Evolutionary conservation across 2,113 vertebrate species (phyloP).

Genomic region (Ascaphus truei): DNA sequence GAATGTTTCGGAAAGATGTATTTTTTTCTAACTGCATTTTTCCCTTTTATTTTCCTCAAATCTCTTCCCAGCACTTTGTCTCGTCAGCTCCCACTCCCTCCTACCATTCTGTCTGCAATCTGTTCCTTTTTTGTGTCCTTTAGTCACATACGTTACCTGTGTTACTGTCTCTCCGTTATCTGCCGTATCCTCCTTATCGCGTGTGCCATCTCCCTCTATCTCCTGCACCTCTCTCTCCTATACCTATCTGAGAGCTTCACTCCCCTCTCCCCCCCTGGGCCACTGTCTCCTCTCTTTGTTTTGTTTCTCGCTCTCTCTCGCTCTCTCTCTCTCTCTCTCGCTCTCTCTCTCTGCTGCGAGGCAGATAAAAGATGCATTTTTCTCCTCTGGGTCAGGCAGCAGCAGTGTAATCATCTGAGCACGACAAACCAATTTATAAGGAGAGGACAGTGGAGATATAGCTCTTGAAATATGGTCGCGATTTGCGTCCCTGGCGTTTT

Average conservation of each 20-base stretch:
- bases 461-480: constrained; percentile 33
- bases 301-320: constrained; percentile 1
- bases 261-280: constrained; percentile 12
- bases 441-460: constrained; percentile 29
- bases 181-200: not conserved
- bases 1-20: too few species aligned
- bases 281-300: not conserved
- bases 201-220: not conserved
- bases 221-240: not conserved
- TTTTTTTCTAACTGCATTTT: too few species aligned
- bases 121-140: too few species aligned
- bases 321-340: too few species aligned
- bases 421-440: constrained; percentile 37
- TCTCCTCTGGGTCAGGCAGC: constrained; percentile 31
- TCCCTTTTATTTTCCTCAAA: too few species aligned
- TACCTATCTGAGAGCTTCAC: not conserved
- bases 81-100: too few species aligned
- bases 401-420: constrained; percentile 35
- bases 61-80: too few species aligned
- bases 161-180: not conserved
- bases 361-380: constrained; percentile 37
- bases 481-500: constrained; percentile 27
- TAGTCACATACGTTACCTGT: too few species aligned
- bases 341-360: constrained; percentile 19
- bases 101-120: too few species aligned